Evolutionary conservation across 2,113 vertebrate genomes (phyloP).

Genomic region (Sceloporus undulatus): DNA sequence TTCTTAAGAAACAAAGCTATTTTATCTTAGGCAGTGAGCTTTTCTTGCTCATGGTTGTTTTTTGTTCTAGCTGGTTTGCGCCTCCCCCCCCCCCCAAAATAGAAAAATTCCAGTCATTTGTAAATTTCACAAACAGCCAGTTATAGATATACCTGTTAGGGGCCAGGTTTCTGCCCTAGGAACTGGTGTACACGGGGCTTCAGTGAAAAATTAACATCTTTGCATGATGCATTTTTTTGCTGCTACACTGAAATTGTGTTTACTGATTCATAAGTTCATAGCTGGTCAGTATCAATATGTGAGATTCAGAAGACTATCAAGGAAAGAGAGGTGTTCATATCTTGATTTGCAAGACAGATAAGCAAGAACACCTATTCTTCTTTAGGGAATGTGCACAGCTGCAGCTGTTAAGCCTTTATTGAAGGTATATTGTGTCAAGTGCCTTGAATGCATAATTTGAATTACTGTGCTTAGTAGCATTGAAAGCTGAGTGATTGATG

Average conservation of each 20-base stretch:
- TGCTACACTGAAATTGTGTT: background rate
- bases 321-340: background rate
- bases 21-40: slow-evolving; percentile 12
- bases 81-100: background rate
- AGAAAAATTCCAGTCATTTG: background rate
- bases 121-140: background rate
- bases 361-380: background rate
- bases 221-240: too few relatives aligned
- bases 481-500: too few relatives aligned
- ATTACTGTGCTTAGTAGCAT: too few relatives aligned
- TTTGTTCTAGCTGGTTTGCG: background rate
- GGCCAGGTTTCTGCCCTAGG: too few relatives aligned
- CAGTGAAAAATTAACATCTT: too few relatives aligned
- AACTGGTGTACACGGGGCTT: background rate
- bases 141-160: background rate
- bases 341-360: background rate
- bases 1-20: background rate
- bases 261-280: too few relatives aligned
- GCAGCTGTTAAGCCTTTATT: background rate
- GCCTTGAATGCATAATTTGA: too few relatives aligned
- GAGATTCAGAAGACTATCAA: background rate
- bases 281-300: too few relatives aligned
- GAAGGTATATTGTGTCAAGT: background rate
- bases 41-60: background rate
- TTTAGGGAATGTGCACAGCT: background rate